Percentiles rank a stretch among this genome's conserved stretches.
These are phyloP conservation scores for Brachionus koreanus DNA, from an alignment of 1,140 invertebrate genomes.

Conservation along the genomic window DNA sequence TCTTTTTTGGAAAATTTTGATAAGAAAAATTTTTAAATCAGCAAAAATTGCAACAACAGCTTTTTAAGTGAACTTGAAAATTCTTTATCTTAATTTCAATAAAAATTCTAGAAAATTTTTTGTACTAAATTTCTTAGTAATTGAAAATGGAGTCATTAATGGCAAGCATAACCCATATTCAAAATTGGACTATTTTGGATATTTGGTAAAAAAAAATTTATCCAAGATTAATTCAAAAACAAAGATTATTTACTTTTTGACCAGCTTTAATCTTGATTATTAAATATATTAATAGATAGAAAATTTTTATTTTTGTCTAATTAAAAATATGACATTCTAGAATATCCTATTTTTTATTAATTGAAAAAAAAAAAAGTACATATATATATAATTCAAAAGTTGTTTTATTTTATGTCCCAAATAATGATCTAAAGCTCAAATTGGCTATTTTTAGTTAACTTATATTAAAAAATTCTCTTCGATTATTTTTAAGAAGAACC, in stretches of 20 bases:
- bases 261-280: not conserved
- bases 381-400: not conserved
- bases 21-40: too few relatives aligned
- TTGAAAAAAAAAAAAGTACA: not conserved
- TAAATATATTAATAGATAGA: not conserved
- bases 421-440: too few relatives aligned
- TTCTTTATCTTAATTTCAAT: too few relatives aligned
- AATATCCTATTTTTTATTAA: not conserved
- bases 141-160: too few relatives aligned
- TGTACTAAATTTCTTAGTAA: not conserved
- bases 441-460: too few relatives aligned
- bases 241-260: not conserved
- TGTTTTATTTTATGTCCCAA: too few relatives aligned
- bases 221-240: not conserved
- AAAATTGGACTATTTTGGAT: not conserved
- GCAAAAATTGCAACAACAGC: too few relatives aligned
- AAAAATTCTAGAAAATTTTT: not conserved
- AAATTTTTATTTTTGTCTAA: constrained; percentile 3
- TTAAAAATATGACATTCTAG: not conserved
- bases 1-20: too few relatives aligned
- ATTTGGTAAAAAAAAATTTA: not conserved
- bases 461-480: too few relatives aligned
- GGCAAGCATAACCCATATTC: too few relatives aligned
- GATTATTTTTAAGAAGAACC: too few relatives aligned
- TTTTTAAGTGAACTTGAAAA: too few relatives aligned